Conservation (phyloP, 2,888 invertebrate species). For the Ecliptopera silaceata region DNA sequence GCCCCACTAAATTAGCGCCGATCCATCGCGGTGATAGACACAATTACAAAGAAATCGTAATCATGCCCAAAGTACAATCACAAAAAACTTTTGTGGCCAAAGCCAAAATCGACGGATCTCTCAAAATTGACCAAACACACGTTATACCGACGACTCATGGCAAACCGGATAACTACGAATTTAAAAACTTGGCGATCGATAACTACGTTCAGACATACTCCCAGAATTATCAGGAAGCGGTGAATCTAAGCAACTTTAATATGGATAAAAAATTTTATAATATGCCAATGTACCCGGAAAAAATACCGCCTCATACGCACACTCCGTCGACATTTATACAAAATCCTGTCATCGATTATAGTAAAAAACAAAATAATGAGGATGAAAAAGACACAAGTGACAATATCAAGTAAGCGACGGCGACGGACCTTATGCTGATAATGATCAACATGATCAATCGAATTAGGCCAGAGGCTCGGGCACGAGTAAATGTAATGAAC, state of each 20-base stretch:
- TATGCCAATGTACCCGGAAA: conserved; percentile 45
- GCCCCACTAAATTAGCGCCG: conserved; percentile 41
- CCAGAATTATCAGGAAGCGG: conserved; percentile 40
- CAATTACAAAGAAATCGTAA: conserved; percentile 61
- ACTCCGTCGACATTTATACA: conserved; percentile 32
- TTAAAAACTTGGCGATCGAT: conserved; percentile 60
- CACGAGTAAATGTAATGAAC: too few relatives aligned
- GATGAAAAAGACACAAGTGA: conserved; percentile 36
- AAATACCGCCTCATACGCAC: conserved; percentile 35
- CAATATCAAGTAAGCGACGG: conserved; percentile 18
- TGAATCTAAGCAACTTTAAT: conserved; percentile 47
- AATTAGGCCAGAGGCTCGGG: too few relatives aligned
- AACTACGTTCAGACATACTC: conserved; percentile 49
- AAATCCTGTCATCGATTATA: conserved; percentile 28
- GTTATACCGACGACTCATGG: conserved; percentile 25
- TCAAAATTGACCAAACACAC: conserved; percentile 39
- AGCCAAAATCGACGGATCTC: conserved; percentile 39
- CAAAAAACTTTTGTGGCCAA: conserved; percentile 39
- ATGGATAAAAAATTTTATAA: conserved; percentile 53
- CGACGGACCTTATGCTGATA: conserved; percentile 27
- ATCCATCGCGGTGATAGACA: conserved; percentile 38
- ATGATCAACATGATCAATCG: conserved; percentile 30
- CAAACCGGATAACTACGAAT: conserved; percentile 57
- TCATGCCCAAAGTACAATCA: conserved; percentile 48
- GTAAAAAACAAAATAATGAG: conserved; percentile 37